Evolutionary conservation across 2,113 vertebrate species (phyloP), one percentile per base, ranked within the genome.

Genomic region (Forbesichthys papilliferus): DNA sequence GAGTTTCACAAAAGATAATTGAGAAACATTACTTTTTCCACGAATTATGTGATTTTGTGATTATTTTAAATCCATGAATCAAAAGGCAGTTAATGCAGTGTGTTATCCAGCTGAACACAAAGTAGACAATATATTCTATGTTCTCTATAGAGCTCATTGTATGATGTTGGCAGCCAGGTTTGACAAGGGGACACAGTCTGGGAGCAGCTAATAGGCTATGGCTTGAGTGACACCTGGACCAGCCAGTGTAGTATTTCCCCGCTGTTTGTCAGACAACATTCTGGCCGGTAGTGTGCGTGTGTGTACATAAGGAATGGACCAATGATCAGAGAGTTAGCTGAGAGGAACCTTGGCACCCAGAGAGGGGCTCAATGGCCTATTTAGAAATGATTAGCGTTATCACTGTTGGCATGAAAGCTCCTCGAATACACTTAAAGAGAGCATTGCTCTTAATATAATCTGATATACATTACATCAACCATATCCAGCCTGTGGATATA

Each of bases 311-410:
- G 47, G 47, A 4, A 20, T 20, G 20, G 27, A 9, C 9, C 0
- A 33, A 52, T n/a, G 33, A 66, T 9, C 34, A 54, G 34, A 27
- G 42, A 27, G 42, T 56, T 47, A 36, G 54, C 3, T 56, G 55
- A 49, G 16, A n/a, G 61, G 60, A 13, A 27, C 57, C 9, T 47
- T 71, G 64, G 73, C 60, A 71, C 42, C 9, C 13, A 33, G 14
- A 58, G 33, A 47, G 53, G 52, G 52, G 54, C 70, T 79, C 64
- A 61, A 72, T 64, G 59, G 64, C 34, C 64, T 61, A 59, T 75
- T 80, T 48, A 65, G 60, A 63, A 36, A 60, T 68, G 61, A 65
- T 80, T 68, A 61, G 13, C 10, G 12, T 51, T 34, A 68, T 75
- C 65, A 62, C 27, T 57, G 47, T 27, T 64, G 33, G 36, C 60